Base-by-base conservation (phyloP, 2,797 vertebrate species). In the Tenualosa ilisha region DNA sequence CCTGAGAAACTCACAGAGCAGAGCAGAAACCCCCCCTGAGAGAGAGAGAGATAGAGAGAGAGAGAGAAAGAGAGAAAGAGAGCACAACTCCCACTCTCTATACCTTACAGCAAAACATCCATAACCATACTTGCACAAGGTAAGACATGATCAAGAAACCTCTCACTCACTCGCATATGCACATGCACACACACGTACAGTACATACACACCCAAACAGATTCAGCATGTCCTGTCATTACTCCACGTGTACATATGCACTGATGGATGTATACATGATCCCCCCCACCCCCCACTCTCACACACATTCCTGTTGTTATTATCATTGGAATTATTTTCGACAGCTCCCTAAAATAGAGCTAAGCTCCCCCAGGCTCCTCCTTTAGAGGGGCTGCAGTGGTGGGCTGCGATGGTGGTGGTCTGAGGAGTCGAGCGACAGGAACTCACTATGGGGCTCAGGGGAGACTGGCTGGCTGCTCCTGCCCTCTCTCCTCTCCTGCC, bases 1-100 rank as follows among this genome's bases (percentile, higher is more conserved):
- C 98, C 97, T 97, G 95, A 98, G 97, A 97, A 98, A 97, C 97
- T 97, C 94, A 91, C 95, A 95, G 46, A 49, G 46, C 95, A 95
- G 96, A 96, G 95, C 95, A 94, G 92, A 93, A 96, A 95, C 95
- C 97, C 95, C 95, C 91, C 92, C 95, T 83, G 82, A 82, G 90
- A 93, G 89, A 92, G 89, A 93, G 50, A 83, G 82, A 82, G 72
- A 84, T 50, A 72, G 89, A 84, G 82, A 82, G 90, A 84, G 82
- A 82, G 90, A 93, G 89, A 92, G 89, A 93, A 40, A 83, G 84
- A 84, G 72, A 54, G 24, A n/a, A 3, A 63, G 82, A 65, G 91
- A 92, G 65, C 17, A 22, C 89, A 84, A 82, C 72, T 79, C 37
- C 37, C 40, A 43, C 72, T 79, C 65, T 17, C 37, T 43, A 75